Conservation (phyloP, 92 coral and sea anemone species). For the Paragorgia papillata region DNA sequence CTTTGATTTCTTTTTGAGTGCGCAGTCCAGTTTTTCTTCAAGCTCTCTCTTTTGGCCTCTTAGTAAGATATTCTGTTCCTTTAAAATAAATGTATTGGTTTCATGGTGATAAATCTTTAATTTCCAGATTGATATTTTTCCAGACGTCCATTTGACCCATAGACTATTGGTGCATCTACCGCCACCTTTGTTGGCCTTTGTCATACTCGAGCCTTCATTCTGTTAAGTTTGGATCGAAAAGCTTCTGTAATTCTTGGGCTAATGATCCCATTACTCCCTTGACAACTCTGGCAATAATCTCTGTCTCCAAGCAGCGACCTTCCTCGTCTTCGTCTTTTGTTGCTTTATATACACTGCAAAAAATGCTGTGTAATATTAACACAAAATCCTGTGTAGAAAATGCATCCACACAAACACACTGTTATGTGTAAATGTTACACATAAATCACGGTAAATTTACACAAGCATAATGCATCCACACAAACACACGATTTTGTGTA, state of each 20-base stretch:
- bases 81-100: constrained; percentile 1
- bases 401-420: too few species aligned
- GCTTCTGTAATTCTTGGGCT: constrained; percentile 17
- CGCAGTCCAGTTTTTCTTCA: constrained; percentile 30
- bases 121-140: neutral
- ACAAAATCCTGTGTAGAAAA: too few species aligned
- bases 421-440: too few species aligned
- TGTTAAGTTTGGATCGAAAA: constrained; percentile 51
- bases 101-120: constrained; percentile 3
- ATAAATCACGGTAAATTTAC: too few species aligned
- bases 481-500: too few species aligned
- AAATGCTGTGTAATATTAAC: too few species aligned
- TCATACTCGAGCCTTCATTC: constrained; percentile 7
- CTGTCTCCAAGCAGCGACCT: constrained; percentile 8
- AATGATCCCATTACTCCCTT: constrained; percentile 64
- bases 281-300: constrained; percentile 70
- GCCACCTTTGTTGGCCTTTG: neutral
- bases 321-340: neutral
- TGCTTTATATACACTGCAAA: constrained; percentile 11
- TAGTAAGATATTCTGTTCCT: neutral
- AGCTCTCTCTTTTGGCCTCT: constrained; percentile 18
- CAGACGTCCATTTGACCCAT: neutral
- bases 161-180: neutral
- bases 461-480: too few species aligned
- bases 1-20: neutral